phyloP scores from a whole-genome alignment of 2,888 invertebrate species.

The Rhaphigaster nebulosa region DNA sequence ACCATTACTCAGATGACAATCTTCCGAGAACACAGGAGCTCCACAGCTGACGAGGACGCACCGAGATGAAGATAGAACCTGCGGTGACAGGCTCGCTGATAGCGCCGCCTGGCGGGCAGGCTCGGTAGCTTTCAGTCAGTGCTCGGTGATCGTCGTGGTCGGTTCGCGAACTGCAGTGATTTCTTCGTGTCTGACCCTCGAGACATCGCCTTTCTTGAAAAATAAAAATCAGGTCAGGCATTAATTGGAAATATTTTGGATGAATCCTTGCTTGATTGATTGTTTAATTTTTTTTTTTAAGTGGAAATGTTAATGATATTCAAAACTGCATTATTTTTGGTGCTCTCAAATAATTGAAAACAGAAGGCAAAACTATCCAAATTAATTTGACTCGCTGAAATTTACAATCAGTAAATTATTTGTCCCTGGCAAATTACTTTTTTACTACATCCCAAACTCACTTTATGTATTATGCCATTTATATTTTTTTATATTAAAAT shows the following conservation, averaged over 20 bases:
- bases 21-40: neutral
- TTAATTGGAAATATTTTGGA: neutral
- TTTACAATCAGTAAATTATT: no score
- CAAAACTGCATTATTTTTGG: neutral
- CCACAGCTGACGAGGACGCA: neutral
- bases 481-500: no score
- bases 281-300: neutral
- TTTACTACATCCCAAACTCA: no score
- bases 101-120: neutral
- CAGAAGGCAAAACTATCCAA: neutral
- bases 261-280: neutral
- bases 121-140: conserved; percentile 23
- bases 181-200: neutral
- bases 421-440: no score
- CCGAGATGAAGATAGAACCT: neutral
- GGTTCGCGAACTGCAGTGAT: neutral
- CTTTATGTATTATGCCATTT: no score
- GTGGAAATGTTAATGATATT: neutral
- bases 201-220: conserved; percentile 13
- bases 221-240: conserved; percentile 1
- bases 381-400: no score
- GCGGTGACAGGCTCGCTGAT: conserved; percentile 6
- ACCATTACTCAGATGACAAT: neutral
- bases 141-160: neutral
- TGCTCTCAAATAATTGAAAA: neutral